A percentile compares a stretch with the other conserved stretches of the same genome.
These are phyloP conservation scores for Amazona vittata DNA, from an alignment of 2,113 vertebrate genomes.

Conservation along the genomic window DNA sequence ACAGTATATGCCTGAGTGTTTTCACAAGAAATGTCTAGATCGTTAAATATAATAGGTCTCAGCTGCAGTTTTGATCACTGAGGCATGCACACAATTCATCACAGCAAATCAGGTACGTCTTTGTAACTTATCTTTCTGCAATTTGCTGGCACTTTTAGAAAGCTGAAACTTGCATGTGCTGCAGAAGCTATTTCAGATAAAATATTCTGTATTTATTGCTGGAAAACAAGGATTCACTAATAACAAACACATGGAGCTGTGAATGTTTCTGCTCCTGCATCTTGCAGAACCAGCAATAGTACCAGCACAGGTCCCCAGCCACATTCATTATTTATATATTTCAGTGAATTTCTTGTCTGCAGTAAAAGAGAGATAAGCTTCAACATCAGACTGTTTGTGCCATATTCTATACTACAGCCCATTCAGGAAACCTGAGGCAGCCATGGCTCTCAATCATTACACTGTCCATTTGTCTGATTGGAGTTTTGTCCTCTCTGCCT, in stretches of 20 bases:
- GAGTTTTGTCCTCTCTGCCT: slow-evolving; percentile 59
- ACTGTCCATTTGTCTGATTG: slow-evolving; percentile 64
- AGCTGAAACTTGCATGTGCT: slow-evolving; percentile 28
- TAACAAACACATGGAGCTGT: slow-evolving; percentile 41
- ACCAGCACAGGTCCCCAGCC: slow-evolving; percentile 62
- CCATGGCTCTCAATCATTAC: slow-evolving; percentile 45
- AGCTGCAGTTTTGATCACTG: slow-evolving; percentile 80
- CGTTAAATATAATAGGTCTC: slow-evolving; percentile 82
- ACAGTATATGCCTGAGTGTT: slow-evolving; percentile 73
- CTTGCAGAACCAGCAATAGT: slow-evolving; percentile 61
- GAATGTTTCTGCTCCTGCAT: slow-evolving; percentile 36
- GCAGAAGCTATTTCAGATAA: slow-evolving; percentile 56
- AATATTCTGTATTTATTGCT: slow-evolving; percentile 40
- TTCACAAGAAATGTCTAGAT: slow-evolving; percentile 72
- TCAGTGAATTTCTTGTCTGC: slow-evolving; percentile 73
- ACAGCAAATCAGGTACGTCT: slow-evolving; percentile 78
- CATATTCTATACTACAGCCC: slow-evolving; percentile 41
- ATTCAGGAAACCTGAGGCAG: slow-evolving; percentile 53
- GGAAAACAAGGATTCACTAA: slow-evolving; percentile 54
- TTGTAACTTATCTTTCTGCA: slow-evolving; percentile 66
- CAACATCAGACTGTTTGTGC: slow-evolving; percentile 53
- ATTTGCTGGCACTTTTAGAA: slow-evolving; percentile 58
- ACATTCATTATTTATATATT: slow-evolving; percentile 79
- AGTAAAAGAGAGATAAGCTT: slow-evolving; percentile 70
- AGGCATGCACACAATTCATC: slow-evolving; percentile 80